These are phyloP conservation scores for Meda fulgida DNA, from an alignment of 2,797 vertebrate species.

Conservation along the genomic window DNA sequence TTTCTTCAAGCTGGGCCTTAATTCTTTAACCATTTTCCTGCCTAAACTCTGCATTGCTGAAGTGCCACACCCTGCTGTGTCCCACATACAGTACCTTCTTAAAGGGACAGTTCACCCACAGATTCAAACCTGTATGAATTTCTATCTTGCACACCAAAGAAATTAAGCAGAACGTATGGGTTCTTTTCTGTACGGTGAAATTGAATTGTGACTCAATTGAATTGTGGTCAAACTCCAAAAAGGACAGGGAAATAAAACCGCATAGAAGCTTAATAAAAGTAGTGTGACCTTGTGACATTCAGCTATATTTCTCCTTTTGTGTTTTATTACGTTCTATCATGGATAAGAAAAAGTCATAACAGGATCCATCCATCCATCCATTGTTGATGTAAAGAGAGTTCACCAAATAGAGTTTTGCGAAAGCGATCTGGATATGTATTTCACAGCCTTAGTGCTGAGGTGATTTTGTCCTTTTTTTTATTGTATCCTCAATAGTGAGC, in stretches of 20 bases:
- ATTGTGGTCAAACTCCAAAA: background rate
- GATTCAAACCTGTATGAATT: background rate
- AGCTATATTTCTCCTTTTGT: too few relatives aligned
- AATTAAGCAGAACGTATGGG: background rate
- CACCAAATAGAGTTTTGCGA: background rate
- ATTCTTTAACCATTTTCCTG: constrained; percentile 1
- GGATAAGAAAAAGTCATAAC: background rate
- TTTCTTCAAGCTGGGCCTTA: constrained; percentile 14
- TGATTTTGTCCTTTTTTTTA: background rate
- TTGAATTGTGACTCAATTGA: background rate
- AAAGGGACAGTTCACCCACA: background rate
- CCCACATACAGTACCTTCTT: background rate
- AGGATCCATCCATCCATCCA: background rate
- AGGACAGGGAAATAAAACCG: background rate
- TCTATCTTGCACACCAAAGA: background rate
- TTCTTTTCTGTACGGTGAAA: background rate
- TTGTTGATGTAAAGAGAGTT: background rate
- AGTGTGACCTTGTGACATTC: background rate
- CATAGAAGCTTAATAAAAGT: background rate
- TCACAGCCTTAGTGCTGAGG: background rate
- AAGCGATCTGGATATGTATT: background rate
- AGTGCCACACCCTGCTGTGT: constrained; percentile 20
- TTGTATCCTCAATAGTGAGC: constrained; percentile 7
- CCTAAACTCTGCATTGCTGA: background rate
- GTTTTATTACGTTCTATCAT: too few relatives aligned